Evolutionary conservation across 2,797 vertebrate species (phyloP).

Genomic region (Pipistrellus pipistrellus): DNA sequence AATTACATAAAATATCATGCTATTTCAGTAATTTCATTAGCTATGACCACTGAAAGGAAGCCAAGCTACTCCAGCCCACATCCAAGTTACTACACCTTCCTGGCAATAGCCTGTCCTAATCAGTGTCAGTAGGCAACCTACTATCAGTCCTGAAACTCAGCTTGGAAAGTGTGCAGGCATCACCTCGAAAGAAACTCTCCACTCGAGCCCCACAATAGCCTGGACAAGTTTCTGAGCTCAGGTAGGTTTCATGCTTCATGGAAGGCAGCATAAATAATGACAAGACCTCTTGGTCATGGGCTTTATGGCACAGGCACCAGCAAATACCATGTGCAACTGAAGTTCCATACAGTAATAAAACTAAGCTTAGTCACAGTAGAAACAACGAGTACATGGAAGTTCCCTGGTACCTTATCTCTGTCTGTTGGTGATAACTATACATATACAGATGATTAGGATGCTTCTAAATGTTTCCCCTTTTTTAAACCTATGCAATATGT

Average conservation of each 20-base stretch:
- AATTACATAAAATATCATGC: constrained; percentile 35
- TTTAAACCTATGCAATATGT: constrained; percentile 41
- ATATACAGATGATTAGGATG: constrained; percentile 1
- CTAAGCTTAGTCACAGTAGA: neutral
- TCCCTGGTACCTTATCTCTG: neutral
- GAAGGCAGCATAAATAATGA: neutral
- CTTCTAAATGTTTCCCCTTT: constrained; percentile 33
- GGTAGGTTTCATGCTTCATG: neutral
- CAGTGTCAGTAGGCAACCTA: neutral
- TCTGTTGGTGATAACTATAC: neutral
- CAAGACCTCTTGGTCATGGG: neutral
- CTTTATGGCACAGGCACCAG: neutral
- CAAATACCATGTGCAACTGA: neutral
- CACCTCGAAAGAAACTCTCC: neutral
- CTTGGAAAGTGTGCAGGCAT: neutral
- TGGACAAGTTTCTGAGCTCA: neutral
- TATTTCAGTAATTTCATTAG: constrained; percentile 63
- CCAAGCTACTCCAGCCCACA: neutral
- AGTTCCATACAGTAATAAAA: neutral
- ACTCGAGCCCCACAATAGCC: neutral
- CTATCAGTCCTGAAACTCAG: neutral
- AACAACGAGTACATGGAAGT: neutral
- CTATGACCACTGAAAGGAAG: constrained; percentile 22
- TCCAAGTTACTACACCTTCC: neutral
- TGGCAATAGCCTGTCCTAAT: neutral